Base-by-base conservation (phyloP, 1,140 invertebrate species). In the Camponotus pennsylvanicus region DNA sequence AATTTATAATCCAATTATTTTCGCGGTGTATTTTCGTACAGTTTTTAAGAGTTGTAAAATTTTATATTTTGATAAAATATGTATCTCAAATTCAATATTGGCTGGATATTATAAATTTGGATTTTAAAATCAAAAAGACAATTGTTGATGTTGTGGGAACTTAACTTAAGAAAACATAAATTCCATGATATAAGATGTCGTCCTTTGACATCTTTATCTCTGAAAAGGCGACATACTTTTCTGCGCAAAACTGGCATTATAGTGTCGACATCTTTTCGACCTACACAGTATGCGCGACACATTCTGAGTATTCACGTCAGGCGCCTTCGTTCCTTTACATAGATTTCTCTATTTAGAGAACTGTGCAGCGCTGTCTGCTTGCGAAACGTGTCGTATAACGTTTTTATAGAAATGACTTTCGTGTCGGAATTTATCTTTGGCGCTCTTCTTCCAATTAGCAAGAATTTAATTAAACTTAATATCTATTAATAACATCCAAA, bases 261-360 rank as follows among this genome's bases (percentile, higher is more conserved):
- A 34, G 32, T 37, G 32, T 66, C 69, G 32, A 73, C 69, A 32
- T 83, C 79, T 83, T 83, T 83, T 73, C 69, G 40, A 73, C 69
- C 15, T 61, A 73, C 55, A 7, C 55, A 7, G 55, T 83, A 83
- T n/a, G 40, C 55, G 40, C 64, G 77, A 70, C 45, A 83, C 57
- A 83, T 83, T 63, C 42, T 8, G 32, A 45, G 55, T 61, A 83
- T 83, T 83, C 79, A 83, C 69, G 79, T 83, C 79, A 83, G 69
- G 55, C 32, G 55, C 69, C 40, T 83, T 32, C 79, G 61, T 75
- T 37, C 79, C 79, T 75, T 83, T 83, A 83, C 79, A 83, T 83
- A 83, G 79, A 83, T 59, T 83, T 75, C 69, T 75, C 69, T 83
- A 83, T 83, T 83, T 83, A 83, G 79, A 73, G 69, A 75, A 82